Evolutionary conservation across 2,888 invertebrate genomes (phyloP).

Genomic region (Tenthredo scrophulariae): DNA sequence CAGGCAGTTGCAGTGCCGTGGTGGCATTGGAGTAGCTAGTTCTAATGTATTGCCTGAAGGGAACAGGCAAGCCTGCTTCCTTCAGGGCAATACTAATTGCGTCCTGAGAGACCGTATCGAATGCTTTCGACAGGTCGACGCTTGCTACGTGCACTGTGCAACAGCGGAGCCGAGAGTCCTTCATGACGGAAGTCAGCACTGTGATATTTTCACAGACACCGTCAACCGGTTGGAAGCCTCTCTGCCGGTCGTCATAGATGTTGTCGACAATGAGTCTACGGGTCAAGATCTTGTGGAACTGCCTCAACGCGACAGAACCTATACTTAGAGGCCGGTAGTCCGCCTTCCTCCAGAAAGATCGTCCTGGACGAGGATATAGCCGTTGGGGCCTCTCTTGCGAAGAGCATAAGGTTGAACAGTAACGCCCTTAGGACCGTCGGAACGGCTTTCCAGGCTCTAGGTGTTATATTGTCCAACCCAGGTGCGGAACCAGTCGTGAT

Average conservation of each 20-base stretch:
- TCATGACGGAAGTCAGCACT: constrained; percentile 55
- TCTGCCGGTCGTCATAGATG: constrained; percentile 58
- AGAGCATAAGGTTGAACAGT: constrained; percentile 59
- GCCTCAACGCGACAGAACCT: constrained; percentile 54
- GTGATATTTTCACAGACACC: constrained; percentile 59
- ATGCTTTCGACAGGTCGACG: constrained; percentile 10
- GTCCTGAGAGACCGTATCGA: too few relatives aligned
- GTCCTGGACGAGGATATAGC: constrained; percentile 54
- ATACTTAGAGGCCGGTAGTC: constrained; percentile 60
- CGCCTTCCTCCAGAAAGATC: constrained; percentile 59
- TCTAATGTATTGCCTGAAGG: constrained; percentile 67
- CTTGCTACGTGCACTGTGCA: not conserved
- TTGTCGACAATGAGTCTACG: constrained; percentile 32
- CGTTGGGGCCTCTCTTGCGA: not conserved
- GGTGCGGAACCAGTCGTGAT: constrained; percentile 50
- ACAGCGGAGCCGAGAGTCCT: constrained; percentile 18
- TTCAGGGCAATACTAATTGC: constrained; percentile 67
- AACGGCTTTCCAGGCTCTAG: constrained; percentile 46
- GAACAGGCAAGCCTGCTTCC: constrained; percentile 67
- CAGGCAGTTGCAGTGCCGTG: not conserved
- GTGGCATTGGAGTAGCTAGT: constrained; percentile 69
- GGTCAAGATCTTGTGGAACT: constrained; percentile 58
- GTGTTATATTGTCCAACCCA: constrained; percentile 60
- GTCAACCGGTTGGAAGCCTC: constrained; percentile 58
- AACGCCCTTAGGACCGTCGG: constrained; percentile 53